phyloP scores from a whole-genome alignment of 2,797 vertebrate species.

The Gallinago solitaria region DNA sequence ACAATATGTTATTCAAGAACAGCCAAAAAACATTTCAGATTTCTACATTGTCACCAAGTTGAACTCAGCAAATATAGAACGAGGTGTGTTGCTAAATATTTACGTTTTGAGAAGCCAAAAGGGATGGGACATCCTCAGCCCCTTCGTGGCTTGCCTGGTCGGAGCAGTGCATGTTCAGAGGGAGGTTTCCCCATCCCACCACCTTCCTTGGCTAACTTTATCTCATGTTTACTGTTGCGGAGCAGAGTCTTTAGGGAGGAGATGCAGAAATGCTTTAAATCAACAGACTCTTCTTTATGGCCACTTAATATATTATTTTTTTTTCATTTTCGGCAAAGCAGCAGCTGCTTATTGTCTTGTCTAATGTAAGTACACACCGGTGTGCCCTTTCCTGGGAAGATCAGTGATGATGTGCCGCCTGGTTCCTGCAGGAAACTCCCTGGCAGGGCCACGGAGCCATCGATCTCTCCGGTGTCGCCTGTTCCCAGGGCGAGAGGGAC shows the following conservation, averaged over 20 bases:
- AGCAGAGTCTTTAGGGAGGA: not conserved
- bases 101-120: not conserved
- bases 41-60: not conserved
- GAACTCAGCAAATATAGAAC: not conserved
- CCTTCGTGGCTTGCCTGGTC: too few relatives aligned
- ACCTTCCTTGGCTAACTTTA: fast-evolving
- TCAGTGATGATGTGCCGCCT: not conserved
- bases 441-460: not conserved
- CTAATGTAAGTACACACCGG: not conserved
- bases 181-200: fast-evolving
- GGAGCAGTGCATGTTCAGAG: too few relatives aligned
- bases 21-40: not conserved
- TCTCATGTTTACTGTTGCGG: not conserved
- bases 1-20: not conserved
- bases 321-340: not conserved
- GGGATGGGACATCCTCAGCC: not conserved
- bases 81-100: not conserved
- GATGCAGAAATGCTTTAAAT: not conserved
- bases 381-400: not conserved
- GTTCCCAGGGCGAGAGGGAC: not conserved
- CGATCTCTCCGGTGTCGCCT: not conserved
- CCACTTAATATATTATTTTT: not conserved
- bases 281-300: not conserved
- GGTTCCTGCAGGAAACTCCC: not conserved
- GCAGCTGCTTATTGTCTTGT: not conserved